A percentile compares a stretch with the other conserved stretches of the same genome.
These are phyloP conservation scores for Trididemnum nubilum DNA, from an alignment of 23 tunicate genomes.

Conservation along the genomic window DNA sequence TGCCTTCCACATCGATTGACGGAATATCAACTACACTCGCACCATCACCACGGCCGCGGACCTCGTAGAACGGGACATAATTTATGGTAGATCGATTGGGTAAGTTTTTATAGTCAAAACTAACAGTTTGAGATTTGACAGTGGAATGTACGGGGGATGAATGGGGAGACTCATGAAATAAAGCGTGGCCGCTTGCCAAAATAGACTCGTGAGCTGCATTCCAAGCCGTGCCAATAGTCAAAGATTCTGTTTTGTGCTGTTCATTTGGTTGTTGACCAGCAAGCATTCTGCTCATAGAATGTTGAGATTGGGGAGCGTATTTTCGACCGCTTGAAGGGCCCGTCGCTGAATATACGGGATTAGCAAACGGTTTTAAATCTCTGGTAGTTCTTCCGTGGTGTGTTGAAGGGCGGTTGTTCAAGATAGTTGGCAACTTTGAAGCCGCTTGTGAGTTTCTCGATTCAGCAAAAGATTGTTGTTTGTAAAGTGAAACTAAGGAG, in stretches of 20 bases:
- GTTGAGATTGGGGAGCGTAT: background rate
- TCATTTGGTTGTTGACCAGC: no score
- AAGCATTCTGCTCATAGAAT: background rate
- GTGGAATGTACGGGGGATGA: background rate
- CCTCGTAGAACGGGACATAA: conserved; percentile 78
- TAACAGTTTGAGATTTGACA: background rate
- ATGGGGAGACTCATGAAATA: conserved; percentile 44
- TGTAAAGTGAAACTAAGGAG: conserved; percentile 51
- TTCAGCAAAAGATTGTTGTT: conserved; percentile 53
- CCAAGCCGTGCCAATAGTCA: conserved; percentile 45
- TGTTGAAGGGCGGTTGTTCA: background rate
- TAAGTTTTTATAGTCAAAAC: background rate
- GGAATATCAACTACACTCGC: conserved; percentile 62
- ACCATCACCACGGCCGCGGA: conserved; percentile 62
- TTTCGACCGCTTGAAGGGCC: background rate
- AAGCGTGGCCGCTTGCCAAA: conserved; percentile 71
- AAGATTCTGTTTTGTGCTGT: background rate
- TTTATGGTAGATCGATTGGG: conserved; percentile 41
- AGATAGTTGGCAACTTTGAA: conserved; percentile 28
- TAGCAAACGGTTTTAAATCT: conserved; percentile 41
- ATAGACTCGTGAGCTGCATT: conserved; percentile 60
- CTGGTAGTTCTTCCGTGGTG: conserved; percentile 17
- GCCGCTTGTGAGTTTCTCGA: conserved; percentile 34
- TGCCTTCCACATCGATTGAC: conserved; percentile 62
- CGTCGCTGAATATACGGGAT: conserved; percentile 24